phyloP scores from a whole-genome alignment of 2,797 vertebrate genomes.

The Pseudopleuronectes americanus region DNA sequence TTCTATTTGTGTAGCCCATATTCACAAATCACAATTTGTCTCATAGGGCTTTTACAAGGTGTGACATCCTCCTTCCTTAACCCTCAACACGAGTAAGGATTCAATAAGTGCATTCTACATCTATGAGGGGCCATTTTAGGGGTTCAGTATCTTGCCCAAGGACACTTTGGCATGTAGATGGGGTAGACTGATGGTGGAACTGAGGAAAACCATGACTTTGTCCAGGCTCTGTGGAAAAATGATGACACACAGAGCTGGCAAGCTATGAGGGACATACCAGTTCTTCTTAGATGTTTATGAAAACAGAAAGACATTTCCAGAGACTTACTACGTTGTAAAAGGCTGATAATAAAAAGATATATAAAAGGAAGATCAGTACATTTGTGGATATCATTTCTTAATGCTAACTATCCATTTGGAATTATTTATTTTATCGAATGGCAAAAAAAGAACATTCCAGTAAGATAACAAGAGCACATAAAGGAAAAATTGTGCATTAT shows the following conservation, averaged over 20 bases:
- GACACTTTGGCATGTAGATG: too few relatives aligned
- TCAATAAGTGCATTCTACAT: too few relatives aligned
- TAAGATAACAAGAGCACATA: neutral
- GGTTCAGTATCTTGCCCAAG: too few relatives aligned
- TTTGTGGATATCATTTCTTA: neutral
- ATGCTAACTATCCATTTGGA: too few relatives aligned
- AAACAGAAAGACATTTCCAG: neutral
- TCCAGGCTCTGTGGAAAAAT: conserved; percentile 22
- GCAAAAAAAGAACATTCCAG: neutral
- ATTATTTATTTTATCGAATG: neutral
- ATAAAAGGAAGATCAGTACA: neutral
- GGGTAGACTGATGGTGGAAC: neutral
- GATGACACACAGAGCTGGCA: conserved; percentile 18
- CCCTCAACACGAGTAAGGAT: too few relatives aligned
- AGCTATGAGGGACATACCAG: neutral
- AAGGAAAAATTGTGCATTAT: neutral
- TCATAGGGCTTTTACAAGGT: too few relatives aligned
- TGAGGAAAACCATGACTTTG: conserved; percentile 11
- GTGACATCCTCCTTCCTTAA: too few relatives aligned
- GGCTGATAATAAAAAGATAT: neutral
- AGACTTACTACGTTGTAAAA: neutral
- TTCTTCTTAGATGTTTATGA: conserved; percentile 10
- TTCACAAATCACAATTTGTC: too few relatives aligned
- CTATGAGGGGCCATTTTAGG: too few relatives aligned
- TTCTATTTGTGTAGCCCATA: too few relatives aligned